A percentile compares a stretch with the other conserved stretches of the same genome.
These are phyloP conservation scores for Heliconius himera DNA, from an alignment of 1,140 invertebrate species.

Conservation along the genomic window DNA sequence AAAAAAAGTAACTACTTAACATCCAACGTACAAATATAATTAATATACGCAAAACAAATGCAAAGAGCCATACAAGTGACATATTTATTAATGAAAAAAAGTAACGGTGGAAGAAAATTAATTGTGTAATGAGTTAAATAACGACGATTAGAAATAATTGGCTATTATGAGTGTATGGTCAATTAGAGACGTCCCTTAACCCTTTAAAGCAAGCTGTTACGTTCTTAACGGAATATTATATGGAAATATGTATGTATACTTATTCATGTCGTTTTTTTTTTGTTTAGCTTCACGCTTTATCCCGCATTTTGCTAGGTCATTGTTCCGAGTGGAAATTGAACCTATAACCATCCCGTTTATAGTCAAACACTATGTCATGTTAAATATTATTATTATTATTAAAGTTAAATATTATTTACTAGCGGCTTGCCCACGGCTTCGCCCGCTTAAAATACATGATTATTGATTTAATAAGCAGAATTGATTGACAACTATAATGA, in stretches of 20 bases:
- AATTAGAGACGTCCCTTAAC: constrained; percentile 53
- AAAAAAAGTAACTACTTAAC: background rate
- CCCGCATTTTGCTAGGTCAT: no score
- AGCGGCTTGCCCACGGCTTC: no score
- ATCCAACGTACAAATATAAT: background rate
- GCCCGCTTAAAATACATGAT: no score
- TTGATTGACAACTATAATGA: no score
- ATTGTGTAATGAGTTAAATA: constrained; percentile 47
- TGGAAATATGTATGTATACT: background rate
- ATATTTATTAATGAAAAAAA: constrained; percentile 23
- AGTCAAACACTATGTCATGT: no score
- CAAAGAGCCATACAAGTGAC: background rate
- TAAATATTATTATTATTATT: no score
- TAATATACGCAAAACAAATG: constrained; percentile 3
- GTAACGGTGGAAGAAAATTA: constrained; percentile 5
- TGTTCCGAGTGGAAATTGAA: no score
- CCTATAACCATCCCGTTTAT: no score
- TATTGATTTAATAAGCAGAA: no score
- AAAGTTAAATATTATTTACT: no score
- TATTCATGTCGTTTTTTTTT: background rate
- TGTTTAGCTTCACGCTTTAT: background rate
- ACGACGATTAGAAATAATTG: constrained; percentile 54
- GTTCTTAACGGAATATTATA: constrained; percentile 18
- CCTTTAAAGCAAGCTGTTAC: constrained; percentile 17
- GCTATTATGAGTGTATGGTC: constrained; percentile 63